These are phyloP conservation scores for Eueides isabella DNA, from an alignment of 1,140 invertebrate species.

Conservation along the genomic window DNA sequence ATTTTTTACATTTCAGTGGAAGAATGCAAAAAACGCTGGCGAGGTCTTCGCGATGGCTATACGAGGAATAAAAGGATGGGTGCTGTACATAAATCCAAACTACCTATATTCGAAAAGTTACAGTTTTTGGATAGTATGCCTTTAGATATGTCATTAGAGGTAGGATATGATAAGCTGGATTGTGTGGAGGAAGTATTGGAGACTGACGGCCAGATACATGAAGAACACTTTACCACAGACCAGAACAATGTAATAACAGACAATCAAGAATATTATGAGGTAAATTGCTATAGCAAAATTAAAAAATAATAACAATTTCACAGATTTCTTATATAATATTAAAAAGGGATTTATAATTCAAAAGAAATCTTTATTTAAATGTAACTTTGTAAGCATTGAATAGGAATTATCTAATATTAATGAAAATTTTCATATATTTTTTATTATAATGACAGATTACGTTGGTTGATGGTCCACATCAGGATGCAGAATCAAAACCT, in stretches of 20 bases:
- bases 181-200: constrained; percentile 37
- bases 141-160: constrained; percentile 24
- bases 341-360: background rate
- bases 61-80: constrained; percentile 66
- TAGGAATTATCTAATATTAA: background rate
- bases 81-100: constrained; percentile 64
- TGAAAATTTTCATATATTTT: constrained; percentile 17
- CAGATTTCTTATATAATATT: background rate
- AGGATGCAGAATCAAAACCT: constrained; percentile 51
- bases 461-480: constrained; percentile 61
- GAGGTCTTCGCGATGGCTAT: constrained; percentile 70
- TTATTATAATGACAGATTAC: constrained; percentile 77
- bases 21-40: constrained; percentile 75
- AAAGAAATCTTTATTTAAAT: background rate
- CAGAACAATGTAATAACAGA: constrained; percentile 67
- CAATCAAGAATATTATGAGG: constrained; percentile 76
- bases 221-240: constrained; percentile 36
- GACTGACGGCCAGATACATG: constrained; percentile 21
- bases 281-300: constrained; percentile 24
- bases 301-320: background rate
- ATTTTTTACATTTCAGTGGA: constrained; percentile 62
- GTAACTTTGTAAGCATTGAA: background rate
- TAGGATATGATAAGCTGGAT: constrained; percentile 37
- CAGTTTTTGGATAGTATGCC: constrained; percentile 57
- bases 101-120: constrained; percentile 64